Evolutionary conservation across 2,797 vertebrate species (phyloP), one percentile per base, ranked within the genome.

Genomic region (Chromobotia macracanthus): DNA sequence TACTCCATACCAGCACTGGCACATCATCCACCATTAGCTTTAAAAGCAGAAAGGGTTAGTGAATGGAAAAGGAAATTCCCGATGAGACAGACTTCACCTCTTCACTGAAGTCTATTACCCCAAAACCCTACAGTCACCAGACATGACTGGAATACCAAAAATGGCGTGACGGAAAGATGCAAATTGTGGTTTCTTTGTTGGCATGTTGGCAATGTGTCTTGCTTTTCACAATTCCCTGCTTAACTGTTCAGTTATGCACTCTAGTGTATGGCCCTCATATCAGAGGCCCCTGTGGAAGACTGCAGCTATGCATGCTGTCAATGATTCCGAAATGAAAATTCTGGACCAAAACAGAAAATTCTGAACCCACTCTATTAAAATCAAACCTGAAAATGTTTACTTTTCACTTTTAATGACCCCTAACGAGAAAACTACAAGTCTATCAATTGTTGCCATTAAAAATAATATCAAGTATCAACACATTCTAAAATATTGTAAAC

Each of bases 71-170:
- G 53, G 65, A 70, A 51, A 63, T 25, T 77, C 75, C 44, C 60
- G 25, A 38, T 18, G n/a, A 48, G 9, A 69, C 44, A 0, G 55
- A 53, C 72, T 46, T 71, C 16, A 5, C 21, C 2, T 5, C 0
- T 2, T 25, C 21, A 53, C 21, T 8, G 68, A 79, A 31, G 63
- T 55, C 48, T 64, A 18, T 79, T 72, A 79, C 31, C 69, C 60
- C 16, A 53, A 31, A 48, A 65, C 2, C 28, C 25, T 66, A 53
- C 6, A 79, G 68, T 65, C 31, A 55, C 16, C 18, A 79, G 60
- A 79, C 69, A 79, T 72, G 77, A 79, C 60, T 38, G 18, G 38
- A 65, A 60, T 79, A 79, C 69, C 18, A 79, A 79, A 72, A 79
- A 66, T 12, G 9, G 69, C 48, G 55, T 16, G 9, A 60, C 60